phyloP scores from a whole-genome alignment of 2,888 invertebrate species.

The Chaetoderma sp. region DNA sequence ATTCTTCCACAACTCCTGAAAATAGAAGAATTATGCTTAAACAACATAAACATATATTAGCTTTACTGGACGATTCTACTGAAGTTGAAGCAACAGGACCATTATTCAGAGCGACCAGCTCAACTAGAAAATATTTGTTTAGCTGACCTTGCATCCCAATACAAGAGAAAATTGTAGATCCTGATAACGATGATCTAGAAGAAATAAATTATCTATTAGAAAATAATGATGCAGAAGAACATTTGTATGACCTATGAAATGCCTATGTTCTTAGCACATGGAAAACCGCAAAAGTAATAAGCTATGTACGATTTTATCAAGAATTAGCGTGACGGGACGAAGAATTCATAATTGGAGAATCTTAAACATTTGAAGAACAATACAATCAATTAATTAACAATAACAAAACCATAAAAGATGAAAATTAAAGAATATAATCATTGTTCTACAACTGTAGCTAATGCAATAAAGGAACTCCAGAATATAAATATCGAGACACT shows the following conservation, averaged over 20 bases:
- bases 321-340: constrained; percentile 30
- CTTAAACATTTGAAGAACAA: constrained; percentile 10
- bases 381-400: not conserved
- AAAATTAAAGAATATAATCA: not conserved
- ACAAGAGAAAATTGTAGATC: constrained; percentile 3
- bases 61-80: constrained; percentile 29
- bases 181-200: not conserved
- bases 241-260: constrained; percentile 2
- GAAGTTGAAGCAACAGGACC: constrained; percentile 28
- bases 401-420: not conserved
- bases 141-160: constrained; percentile 23
- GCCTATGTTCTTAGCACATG: constrained; percentile 8
- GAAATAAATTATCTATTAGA: constrained; percentile 9
- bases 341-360: not conserved
- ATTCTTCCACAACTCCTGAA: constrained; percentile 30
- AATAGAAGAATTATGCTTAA: constrained; percentile 32
- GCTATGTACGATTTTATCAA: constrained; percentile 22
- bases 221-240: constrained; percentile 6
- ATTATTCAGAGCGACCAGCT: constrained; percentile 25
- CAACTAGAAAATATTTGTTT: constrained; percentile 18
- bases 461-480: constrained; percentile 9
- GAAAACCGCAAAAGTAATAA: constrained; percentile 15
- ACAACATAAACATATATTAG: constrained; percentile 12
- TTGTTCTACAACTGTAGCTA: not conserved
- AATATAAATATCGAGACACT: not conserved